Evolutionary conservation across 2,797 vertebrate species (phyloP).

Genomic region (Neosilurus hyrtlii): DNA sequence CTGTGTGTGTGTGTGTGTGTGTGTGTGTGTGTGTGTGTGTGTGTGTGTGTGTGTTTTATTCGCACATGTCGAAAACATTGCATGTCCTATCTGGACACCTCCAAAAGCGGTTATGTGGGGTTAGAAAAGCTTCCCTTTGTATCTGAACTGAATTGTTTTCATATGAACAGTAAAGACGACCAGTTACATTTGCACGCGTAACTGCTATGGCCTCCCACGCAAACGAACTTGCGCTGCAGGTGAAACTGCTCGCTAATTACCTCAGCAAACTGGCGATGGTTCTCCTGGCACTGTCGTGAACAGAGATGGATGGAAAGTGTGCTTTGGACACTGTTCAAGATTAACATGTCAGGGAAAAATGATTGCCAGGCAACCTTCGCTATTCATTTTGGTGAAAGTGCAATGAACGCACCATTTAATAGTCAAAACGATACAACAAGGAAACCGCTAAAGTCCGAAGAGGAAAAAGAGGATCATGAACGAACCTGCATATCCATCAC

Average conservation of each 20-base stretch:
- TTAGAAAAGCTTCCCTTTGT: neutral
- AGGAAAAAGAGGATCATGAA: conserved; percentile 58
- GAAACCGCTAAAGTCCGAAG: conserved; percentile 57
- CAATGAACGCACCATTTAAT: conserved; percentile 62
- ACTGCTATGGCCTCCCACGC: conserved; percentile 13
- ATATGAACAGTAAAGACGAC: neutral
- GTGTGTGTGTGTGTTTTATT: neutral
- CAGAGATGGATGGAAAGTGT: conserved; percentile 66
- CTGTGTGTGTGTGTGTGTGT: no score
- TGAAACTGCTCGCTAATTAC: conserved; percentile 65
- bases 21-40: no score
- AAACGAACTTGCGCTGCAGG: conserved; percentile 57
- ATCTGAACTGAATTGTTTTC: neutral
- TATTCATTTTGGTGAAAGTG: conserved; percentile 58
- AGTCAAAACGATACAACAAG: conserved; percentile 47
- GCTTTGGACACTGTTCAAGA: conserved; percentile 69
- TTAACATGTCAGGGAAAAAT: conserved; percentile 62
- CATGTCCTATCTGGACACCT: neutral
- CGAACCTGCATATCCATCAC: conserved; percentile 47
- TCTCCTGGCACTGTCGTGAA: conserved; percentile 59
- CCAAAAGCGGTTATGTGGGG: neutral
- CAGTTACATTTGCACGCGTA: neutral
- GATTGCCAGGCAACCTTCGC: conserved; percentile 61
- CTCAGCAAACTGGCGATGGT: conserved; percentile 56
- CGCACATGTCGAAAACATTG: neutral